Conservation (phyloP, 2,888 invertebrate genomes). For the Morpho helenor region DNA sequence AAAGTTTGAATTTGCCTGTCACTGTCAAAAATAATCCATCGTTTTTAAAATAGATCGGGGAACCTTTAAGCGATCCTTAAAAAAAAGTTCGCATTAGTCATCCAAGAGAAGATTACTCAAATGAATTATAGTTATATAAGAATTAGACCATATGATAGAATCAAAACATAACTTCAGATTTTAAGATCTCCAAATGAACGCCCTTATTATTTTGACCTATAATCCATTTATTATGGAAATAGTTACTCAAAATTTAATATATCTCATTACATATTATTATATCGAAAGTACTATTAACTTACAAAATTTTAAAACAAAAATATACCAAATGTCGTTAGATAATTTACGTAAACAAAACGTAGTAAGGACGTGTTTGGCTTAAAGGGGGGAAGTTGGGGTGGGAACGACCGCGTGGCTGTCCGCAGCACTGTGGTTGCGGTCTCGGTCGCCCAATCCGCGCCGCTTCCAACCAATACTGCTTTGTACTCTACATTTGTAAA, state of each 20-base stretch:
- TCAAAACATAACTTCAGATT: no score
- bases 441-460: conserved; percentile 39
- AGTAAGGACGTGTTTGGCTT: conserved; percentile 43
- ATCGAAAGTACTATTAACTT: background rate
- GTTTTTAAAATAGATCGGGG: no score
- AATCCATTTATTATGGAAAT: no score
- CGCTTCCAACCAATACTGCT: conserved; percentile 29
- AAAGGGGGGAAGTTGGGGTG: conserved; percentile 30
- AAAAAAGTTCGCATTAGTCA: no score
- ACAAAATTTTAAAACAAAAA: background rate
- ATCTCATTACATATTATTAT: background rate
- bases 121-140: no score
- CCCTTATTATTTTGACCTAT: no score
- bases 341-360: conserved; percentile 5
- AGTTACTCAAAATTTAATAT: background rate
- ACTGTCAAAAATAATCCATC: no score
- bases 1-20: no score
- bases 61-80: no score
- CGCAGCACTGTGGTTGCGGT: conserved; percentile 45
- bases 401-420: conserved; percentile 29
- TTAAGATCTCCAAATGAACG: no score
- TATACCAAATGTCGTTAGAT: background rate
- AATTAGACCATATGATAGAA: no score
- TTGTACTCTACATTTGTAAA: conserved; percentile 25
- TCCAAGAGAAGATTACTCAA: no score